A percentile compares a stretch with the other conserved stretches of the same genome.
Conservation (phyloP, 2,113 vertebrate species). For the Microcebus jonahi region DNA sequence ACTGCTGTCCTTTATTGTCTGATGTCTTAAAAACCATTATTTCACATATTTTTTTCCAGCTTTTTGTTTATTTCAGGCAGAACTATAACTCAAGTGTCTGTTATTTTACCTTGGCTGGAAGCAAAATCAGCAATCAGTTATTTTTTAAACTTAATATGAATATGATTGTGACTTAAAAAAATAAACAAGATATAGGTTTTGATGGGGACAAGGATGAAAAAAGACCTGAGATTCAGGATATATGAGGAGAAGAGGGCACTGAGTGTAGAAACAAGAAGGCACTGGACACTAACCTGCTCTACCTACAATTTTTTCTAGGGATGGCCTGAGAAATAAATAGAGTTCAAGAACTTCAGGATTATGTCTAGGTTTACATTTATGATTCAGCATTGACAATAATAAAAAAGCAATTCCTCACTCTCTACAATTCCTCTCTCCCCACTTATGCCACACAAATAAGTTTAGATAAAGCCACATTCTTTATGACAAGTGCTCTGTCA, state of each 20-base stretch:
- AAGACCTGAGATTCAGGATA: background rate
- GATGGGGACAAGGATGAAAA: background rate
- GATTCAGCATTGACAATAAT: background rate
- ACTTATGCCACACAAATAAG: background rate
- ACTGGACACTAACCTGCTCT: background rate
- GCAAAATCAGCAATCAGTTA: background rate
- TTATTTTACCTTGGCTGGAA: background rate
- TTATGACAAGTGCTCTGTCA: background rate
- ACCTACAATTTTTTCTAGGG: background rate
- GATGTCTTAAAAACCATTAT: background rate
- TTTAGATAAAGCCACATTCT: background rate
- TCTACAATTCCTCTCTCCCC: background rate
- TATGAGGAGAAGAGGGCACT: background rate
- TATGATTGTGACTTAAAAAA: background rate
- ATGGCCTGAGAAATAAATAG: background rate
- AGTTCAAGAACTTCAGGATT: background rate
- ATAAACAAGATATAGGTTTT: background rate
- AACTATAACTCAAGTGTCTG: background rate
- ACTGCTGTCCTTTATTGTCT: background rate
- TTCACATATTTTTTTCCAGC: background rate
- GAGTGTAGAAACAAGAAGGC: background rate
- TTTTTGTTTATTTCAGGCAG: slow-evolving; percentile 4
- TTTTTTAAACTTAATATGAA: background rate
- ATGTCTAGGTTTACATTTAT: background rate
- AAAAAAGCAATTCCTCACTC: background rate